phyloP scores from a whole-genome alignment of 1,140 invertebrate species.

The Bursaphelenchus mucronatus region DNA sequence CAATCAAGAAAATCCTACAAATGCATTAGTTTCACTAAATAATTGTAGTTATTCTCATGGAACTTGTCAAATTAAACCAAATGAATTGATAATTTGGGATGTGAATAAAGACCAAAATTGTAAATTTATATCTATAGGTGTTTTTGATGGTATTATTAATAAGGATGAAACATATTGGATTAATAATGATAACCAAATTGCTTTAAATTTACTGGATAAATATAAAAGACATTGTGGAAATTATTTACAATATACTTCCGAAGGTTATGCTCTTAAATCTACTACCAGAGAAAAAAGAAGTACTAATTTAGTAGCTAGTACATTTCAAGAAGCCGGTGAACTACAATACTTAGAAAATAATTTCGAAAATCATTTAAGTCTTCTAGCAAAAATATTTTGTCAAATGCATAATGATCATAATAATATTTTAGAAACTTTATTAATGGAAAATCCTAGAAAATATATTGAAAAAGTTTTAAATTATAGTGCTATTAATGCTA shows the following conservation, averaged over 20 bases:
- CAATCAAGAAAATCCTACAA: too few species aligned
- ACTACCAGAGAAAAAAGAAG: slow-evolving; percentile 26
- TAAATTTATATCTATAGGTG: too few species aligned
- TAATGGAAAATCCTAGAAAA: too few species aligned
- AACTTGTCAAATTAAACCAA: too few species aligned
- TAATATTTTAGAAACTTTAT: slow-evolving; percentile 33
- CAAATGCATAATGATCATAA: slow-evolving; percentile 39
- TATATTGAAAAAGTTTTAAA: slow-evolving; percentile 32
- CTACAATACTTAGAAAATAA: slow-evolving; percentile 31
- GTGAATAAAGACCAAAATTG: too few species aligned
- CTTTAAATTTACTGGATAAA: slow-evolving; percentile 35
- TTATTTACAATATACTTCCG: slow-evolving; percentile 24
- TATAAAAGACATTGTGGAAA: slow-evolving; percentile 24
- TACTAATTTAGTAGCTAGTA: too few species aligned
- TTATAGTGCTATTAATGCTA: slow-evolving; percentile 28
- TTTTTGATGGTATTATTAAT: too few species aligned
- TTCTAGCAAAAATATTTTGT: slow-evolving; percentile 32
- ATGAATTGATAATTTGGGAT: too few species aligned
- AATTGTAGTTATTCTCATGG: too few species aligned
- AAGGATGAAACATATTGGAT: too few species aligned
- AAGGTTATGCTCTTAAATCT: slow-evolving; percentile 32
- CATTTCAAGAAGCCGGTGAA: too few species aligned
- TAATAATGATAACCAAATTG: slow-evolving; percentile 24
- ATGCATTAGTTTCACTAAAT: too few species aligned
- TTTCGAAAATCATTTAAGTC: slow-evolving; percentile 26